These are phyloP conservation scores for Xestoiulus laeticollis DNA, from an alignment of 2,888 invertebrate genomes.

Conservation along the genomic window DNA sequence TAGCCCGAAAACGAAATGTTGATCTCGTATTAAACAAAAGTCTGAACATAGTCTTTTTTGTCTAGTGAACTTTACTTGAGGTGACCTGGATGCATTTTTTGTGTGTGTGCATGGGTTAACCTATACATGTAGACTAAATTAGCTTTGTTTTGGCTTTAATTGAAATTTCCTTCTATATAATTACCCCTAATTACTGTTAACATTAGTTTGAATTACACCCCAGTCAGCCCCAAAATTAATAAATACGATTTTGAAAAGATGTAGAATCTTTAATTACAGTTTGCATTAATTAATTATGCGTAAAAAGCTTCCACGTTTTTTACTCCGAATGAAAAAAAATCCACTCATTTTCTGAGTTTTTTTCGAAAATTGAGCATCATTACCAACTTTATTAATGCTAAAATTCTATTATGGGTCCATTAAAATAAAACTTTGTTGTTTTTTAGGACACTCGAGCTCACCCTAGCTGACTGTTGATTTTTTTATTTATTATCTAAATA, in stretches of 20 bases:
- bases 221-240: neutral
- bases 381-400: neutral
- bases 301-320: neutral
- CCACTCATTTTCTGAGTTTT: neutral
- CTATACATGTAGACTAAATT: neutral
- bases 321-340: neutral
- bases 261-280: neutral
- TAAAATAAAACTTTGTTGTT: neutral
- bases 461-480: conserved; percentile 3
- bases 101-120: neutral
- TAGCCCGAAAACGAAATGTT: conserved; percentile 3
- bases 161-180: neutral
- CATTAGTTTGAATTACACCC: neutral
- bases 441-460: neutral
- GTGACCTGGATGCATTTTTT: neutral
- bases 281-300: neutral
- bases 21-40: neutral
- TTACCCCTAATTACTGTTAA: neutral
- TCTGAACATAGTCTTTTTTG: neutral
- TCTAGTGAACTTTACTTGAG: neutral
- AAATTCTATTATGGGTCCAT: neutral
- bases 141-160: neutral
- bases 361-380: neutral
- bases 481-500: neutral
- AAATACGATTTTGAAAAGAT: neutral